Evolutionary conservation across 2,797 vertebrate genomes (phyloP), one percentile per base, ranked within the genome.

Genomic region (Mallotus villosus): DNA sequence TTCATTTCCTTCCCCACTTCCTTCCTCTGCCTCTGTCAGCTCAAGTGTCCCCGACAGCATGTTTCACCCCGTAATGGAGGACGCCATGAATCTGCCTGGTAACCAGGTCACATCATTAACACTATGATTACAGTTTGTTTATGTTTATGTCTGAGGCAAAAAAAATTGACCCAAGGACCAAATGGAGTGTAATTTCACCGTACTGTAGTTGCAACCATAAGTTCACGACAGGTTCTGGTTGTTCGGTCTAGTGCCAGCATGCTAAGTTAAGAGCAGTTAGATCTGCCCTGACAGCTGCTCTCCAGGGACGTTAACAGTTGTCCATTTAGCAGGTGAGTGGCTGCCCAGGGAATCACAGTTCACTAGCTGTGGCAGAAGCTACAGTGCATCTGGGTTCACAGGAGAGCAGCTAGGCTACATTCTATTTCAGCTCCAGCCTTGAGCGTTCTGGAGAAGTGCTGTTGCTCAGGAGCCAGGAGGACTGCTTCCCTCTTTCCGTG

Each of bases 371-470:
- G 37, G 37, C 63, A 65, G 63, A 65, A 46, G 37, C 37, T 46
- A 21, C 37, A 11, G 41, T 46, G 41, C 41, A 46, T 64, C n/a
- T 46, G 32, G 32, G 29, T 65, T 24, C 2, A 46, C 63, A 46
- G 37, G 22, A 67, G 64, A 55, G 51, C 51, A n/a, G 51, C 51
- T 55, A 19, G 51, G 51, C 19, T 51, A n/a, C 64, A 67, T 51
- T 41, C 64, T 5, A 14, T 49, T 66, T 66, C 19, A 67, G 64
- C 14, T 67, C 41, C 41, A 1, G 64, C 64, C 57, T 22, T 1
- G 21, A 21, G 57, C 22, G 2, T 21, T 24, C 9, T 24, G 57
- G 57, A 59, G 22, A 24, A 21, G 21, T 59, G 57, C 21, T 59
- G n/a, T 24, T 25, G 63, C 37, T n/a, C 27, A 37, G 12, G 32